A percentile compares a stretch with the other conserved stretches of the same genome.
Conservation (phyloP, 2,113 vertebrate genomes). For the Sinocyclocheilus rhinocerous region DNA sequence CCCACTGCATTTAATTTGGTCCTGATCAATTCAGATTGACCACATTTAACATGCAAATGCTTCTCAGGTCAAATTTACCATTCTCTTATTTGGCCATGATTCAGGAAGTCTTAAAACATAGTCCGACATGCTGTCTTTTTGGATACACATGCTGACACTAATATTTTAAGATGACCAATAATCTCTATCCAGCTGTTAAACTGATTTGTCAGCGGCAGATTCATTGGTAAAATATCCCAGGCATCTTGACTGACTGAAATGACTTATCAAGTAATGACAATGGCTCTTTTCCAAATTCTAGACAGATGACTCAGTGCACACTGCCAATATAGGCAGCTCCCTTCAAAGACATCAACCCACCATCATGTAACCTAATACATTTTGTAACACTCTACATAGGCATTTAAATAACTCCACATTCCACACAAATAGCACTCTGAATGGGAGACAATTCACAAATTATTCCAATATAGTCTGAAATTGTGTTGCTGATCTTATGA, state of each 20-base stretch:
- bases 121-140: neutral
- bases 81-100: constrained; percentile 65
- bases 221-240: neutral
- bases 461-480: neutral
- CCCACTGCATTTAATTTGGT: constrained; percentile 92
- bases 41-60: constrained; percentile 94
- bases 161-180: neutral
- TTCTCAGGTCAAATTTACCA: constrained; percentile 70
- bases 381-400: neutral
- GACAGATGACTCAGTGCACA: neutral
- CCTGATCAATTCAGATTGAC: constrained; percentile 94
- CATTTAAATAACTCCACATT: neutral
- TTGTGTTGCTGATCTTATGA: neutral
- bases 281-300: constrained; percentile 1
- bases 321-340: neutral
- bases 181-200: neutral
- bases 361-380: neutral
- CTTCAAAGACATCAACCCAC: neutral
- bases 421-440: neutral
- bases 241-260: neutral
- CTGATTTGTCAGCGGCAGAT: neutral
- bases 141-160: constrained; percentile 28
- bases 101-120: constrained; percentile 47
- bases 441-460: neutral
- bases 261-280: neutral